Percentiles rank a stretch among this genome's conserved stretches.
phyloP scores from a whole-genome alignment of 2,888 invertebrate species.

The Scelioninae gen. 1 region DNA sequence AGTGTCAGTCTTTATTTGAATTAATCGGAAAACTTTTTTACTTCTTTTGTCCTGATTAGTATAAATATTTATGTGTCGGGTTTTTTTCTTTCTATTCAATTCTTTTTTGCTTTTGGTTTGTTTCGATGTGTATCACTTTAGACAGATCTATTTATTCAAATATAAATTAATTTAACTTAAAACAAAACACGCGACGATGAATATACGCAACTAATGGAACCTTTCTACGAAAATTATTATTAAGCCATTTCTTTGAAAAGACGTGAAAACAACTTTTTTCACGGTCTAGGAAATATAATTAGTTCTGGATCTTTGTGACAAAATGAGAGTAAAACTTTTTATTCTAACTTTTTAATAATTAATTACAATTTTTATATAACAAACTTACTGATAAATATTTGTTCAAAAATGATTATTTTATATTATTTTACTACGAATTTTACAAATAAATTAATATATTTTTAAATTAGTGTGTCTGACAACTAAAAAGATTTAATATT shows the following conservation, averaged over 20 bases:
- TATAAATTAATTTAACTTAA: conserved; percentile 33
- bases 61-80: conserved; percentile 4
- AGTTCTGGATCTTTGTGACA: conserved; percentile 23
- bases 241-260: conserved; percentile 48
- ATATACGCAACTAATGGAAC: conserved; percentile 33
- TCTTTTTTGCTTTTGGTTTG: not conserved
- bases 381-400: too few relatives aligned
- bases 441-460: too few relatives aligned
- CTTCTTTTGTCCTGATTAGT: conserved; percentile 11
- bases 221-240: conserved; percentile 55
- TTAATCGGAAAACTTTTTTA: conserved; percentile 12
- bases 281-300: conserved; percentile 55
- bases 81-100: not conserved
- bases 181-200: conserved; percentile 36
- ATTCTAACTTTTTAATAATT: too few relatives aligned
- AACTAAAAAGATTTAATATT: too few relatives aligned
- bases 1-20: conserved; percentile 14
- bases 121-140: not conserved
- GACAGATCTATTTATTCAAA: conserved; percentile 24
- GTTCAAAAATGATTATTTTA: too few relatives aligned
- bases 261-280: conserved; percentile 45
- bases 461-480: too few relatives aligned
- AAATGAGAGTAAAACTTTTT: too few relatives aligned
- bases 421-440: too few relatives aligned
- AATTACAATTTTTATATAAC: too few relatives aligned